A percentile compares a stretch with the other conserved stretches of the same genome.
Conservation (phyloP, 92 coral and sea anemone species). For the Meandrina meandrites region DNA sequence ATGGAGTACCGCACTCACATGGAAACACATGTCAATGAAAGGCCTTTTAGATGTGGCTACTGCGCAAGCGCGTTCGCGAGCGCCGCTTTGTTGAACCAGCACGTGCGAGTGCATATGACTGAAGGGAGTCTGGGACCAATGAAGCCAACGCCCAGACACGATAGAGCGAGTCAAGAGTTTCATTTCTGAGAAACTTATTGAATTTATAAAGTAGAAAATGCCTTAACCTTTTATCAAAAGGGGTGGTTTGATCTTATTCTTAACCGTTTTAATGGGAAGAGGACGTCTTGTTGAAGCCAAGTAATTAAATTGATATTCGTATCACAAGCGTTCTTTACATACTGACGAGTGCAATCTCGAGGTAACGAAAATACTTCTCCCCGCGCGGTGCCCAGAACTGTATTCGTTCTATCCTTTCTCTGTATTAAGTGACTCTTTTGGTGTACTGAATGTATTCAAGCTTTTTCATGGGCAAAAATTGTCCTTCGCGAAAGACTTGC, state of each 20-base stretch:
- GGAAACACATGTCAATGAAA: slow-evolving; percentile 93
- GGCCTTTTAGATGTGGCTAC: slow-evolving; percentile 94
- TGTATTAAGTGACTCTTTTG: too few species aligned
- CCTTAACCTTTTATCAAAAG: too few species aligned
- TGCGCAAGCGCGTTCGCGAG: slow-evolving; percentile 95
- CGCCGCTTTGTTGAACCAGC: slow-evolving; percentile 87
- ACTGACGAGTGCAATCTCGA: background rate
- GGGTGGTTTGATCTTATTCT: background rate
- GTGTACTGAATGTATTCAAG: too few species aligned
- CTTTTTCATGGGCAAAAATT: too few species aligned
- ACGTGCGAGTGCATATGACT: slow-evolving; percentile 92
- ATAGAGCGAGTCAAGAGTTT: slow-evolving; percentile 64
- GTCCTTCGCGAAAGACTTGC: too few species aligned
- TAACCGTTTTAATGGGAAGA: background rate
- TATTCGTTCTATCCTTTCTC: too few species aligned
- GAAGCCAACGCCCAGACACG: slow-evolving; percentile 58
- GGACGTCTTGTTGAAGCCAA: background rate
- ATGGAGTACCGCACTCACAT: slow-evolving; percentile 93
- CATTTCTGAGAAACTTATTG: slow-evolving; percentile 33
- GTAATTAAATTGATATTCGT: background rate
- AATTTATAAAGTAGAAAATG: background rate
- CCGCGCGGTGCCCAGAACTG: too few species aligned
- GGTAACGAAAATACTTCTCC: too few species aligned
- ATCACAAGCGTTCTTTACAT: background rate
- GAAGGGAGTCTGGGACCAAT: slow-evolving; percentile 53